These are phyloP conservation scores for Manacus vitellinus DNA, from an alignment of 2,113 vertebrate genomes.

Conservation along the genomic window DNA sequence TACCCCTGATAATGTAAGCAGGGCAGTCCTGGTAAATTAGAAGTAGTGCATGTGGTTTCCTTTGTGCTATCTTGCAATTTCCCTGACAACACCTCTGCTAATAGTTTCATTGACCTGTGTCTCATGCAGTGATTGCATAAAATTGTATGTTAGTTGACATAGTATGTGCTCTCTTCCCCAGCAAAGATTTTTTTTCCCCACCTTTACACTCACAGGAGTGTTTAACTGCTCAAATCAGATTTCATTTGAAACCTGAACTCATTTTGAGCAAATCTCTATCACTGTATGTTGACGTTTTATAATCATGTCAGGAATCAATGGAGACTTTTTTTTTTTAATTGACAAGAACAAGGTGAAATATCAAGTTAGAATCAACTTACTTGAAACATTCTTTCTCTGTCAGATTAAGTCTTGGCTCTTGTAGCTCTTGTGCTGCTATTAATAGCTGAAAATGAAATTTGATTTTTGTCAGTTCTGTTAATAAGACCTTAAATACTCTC, in stretches of 20 bases:
- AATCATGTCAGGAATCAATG: not conserved
- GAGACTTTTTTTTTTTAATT: not conserved
- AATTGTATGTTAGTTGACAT: not conserved
- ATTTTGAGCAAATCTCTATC: not conserved
- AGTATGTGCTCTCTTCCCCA: not conserved
- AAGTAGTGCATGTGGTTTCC: not conserved
- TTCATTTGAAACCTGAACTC: not conserved
- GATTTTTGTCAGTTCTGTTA: slow-evolving; percentile 30
- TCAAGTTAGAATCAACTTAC: not conserved
- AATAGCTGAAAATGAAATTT: not conserved
- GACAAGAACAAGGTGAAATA: not conserved
- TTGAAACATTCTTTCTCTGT: not conserved
- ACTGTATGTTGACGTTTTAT: not conserved
- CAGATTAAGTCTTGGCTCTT: not conserved
- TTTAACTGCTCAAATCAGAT: not conserved
- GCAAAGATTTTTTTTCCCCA: not conserved
- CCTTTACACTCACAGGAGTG: not conserved
- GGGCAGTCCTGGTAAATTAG: not conserved
- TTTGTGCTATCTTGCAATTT: not conserved
- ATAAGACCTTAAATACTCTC: not conserved
- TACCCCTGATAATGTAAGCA: not conserved
- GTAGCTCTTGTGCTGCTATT: not conserved
- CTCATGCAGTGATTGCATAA: not conserved
- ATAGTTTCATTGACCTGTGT: not conserved
- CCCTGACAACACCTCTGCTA: not conserved